Evolutionary conservation across 2,888 invertebrate species (phyloP), one percentile per base, ranked within the genome.

Genomic region (Lutraria lutraria): DNA sequence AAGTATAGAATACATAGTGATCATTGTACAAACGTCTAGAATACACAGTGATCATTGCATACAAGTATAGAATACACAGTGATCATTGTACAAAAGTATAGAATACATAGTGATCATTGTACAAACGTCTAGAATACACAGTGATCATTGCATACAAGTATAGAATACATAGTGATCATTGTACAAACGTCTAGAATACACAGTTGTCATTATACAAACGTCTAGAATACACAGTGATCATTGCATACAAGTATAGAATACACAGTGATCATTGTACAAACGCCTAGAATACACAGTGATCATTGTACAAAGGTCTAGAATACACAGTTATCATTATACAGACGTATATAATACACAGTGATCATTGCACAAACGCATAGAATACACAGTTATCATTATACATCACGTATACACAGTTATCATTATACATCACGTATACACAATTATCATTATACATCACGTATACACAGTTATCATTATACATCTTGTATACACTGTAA

Each of bases 331-430:
- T 68, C 63, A 68, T 25, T n/a, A 13, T 68, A 68, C n/a, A 68
- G 12, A 68, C 25, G n/a, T 6, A n/a, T 25, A 68, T 3, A n/a
- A 68, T 68, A 12, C 63, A n/a, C 63, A 68, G 63, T 25, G n/a
- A 68, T 68, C 63, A 68, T 25, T n/a, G n/a, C 25, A 68, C 63
- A 68, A 12, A 68, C 25, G n/a, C 2, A 0, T n/a, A 68, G 8
- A n/a, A 68, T 68, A 68, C 63, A 6, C 63, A 68, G 63, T 25
- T 68, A 68, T 68, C 63, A 68, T 25, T n/a, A 25, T 68, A 68
- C 63, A 68, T 68, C 63, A 63, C 0, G n/a, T 25, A 68, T 68
- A 68, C n/a, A n/a, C 63, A 68, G 63, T 25, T 68, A 68, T 68
- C 63, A 68, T 25, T n/a, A 25, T 68, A 68, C 63, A 68, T 68